phyloP scores from a whole-genome alignment of 2,797 vertebrate genomes.

The Pitangus sulphuratus region DNA sequence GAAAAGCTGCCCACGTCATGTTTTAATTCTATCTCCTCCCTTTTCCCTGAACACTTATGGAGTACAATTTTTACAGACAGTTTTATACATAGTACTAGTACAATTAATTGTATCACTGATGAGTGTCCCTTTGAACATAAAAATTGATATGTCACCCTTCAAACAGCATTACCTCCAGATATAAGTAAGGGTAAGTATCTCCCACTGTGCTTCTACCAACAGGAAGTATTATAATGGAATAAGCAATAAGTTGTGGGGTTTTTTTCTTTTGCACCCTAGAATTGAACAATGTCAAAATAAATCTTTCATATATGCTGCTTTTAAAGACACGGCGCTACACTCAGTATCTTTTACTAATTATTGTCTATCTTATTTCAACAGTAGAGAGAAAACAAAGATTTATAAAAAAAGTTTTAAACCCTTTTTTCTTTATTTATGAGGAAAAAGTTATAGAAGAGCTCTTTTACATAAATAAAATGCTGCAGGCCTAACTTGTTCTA shows the following conservation, averaged over 20 bases:
- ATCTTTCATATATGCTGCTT: background rate
- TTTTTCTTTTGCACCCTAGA: background rate
- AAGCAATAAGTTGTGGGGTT: background rate
- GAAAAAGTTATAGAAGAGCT: conserved; percentile 24
- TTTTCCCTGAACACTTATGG: background rate
- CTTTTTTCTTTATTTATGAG: conserved; percentile 48
- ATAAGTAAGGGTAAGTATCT: background rate
- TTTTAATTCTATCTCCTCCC: background rate
- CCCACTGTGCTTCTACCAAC: background rate
- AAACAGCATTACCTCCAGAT: background rate
- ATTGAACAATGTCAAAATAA: background rate
- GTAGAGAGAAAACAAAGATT: background rate
- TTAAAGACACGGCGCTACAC: background rate
- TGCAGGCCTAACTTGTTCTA: conserved; percentile 57
- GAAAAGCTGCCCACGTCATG: background rate
- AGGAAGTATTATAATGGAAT: background rate
- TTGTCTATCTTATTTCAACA: conserved; percentile 34
- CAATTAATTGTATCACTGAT: background rate
- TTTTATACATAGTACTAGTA: background rate
- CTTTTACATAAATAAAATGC: conserved; percentile 58
- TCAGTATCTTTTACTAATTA: conserved; percentile 16
- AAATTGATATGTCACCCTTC: background rate
- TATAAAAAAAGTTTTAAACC: background rate
- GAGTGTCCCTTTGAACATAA: background rate
- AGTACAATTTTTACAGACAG: background rate